Evolutionary conservation across 2,888 invertebrate species (phyloP), one percentile per base, ranked within the genome.

Genomic region (Vesta saturnalis): DNA sequence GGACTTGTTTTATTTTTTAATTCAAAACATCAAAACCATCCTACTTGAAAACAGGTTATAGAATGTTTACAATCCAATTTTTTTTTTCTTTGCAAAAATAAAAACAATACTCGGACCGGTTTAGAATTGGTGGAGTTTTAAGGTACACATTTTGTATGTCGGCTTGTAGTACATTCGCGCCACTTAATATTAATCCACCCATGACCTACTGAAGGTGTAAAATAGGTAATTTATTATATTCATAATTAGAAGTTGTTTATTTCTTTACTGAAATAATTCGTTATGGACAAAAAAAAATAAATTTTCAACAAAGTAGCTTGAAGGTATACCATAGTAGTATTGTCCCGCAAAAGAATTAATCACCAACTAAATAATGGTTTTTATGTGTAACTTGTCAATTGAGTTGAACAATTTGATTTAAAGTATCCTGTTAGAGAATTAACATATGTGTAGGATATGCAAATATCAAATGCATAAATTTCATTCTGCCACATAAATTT

Each of bases 401-500:
- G 47, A 49, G 15, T 49, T 18, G 15, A 49, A 49, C 19, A 21
- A 18, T 18, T 18, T 52, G 52, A 52, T 52, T 52, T 52, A 52
- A 52, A n/a, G 52, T 19, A 52, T 52, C 52, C 52, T 52, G 52
- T 52, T 52, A 8, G 47, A 49, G 8, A 49, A 49, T 49, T 49
- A 18, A 52, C 19, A 52, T 52, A 16, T 8, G 35, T 39, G 19
- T 58, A 58, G 19, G 58, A 43, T 58, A 58, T 58, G 30, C 58
- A 58, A 58, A 58, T 58, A 35, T 58, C 39, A 18, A 18, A 16
- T 39, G 58, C 18, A 16, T n/a, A 39, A 58, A 58, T 58, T 35
- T 58, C 12, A 18, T 16, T 39, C 16, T 16, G 15, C 19, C 10
- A 19, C 39, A 39, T 39, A 58, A 58, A 39, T 58, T 18, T 39